Evolutionary conservation across 2,888 invertebrate genomes (phyloP), one percentile per base, ranked within the genome.

Genomic region (Scrobipalpa costella): DNA sequence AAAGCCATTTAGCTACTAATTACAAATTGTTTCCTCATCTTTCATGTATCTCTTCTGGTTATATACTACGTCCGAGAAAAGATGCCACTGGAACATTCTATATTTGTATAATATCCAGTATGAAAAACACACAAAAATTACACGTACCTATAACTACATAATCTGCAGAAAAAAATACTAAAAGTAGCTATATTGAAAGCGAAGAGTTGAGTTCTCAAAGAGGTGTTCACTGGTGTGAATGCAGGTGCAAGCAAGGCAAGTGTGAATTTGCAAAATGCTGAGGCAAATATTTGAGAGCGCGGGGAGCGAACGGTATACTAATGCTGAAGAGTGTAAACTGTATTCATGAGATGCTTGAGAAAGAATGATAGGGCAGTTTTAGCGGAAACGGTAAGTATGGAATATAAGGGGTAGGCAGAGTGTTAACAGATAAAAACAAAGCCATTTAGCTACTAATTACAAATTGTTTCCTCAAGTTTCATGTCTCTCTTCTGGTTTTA

Each of bases 211-310:
- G 9, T 6, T 21, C 13, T 52, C 21, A 52, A 52, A 52, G 11
- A 27, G 50, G 50, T 52, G 50, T 52, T 21, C 21, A 21, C 8
- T 21, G 13, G 50, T 21, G 50, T 52, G 50, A 52, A 52, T 11
- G 50, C 50, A 52, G 50, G 50, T 52, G 50, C 50, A 52, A 52
- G 50, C 50, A 19, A 50, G 9, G 50, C 50, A 19, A 21, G 19
- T 50, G 11, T 50, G 50, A 50, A 50, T 50, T 21, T 52, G 50
- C 50, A 52, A 13, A 52, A 52, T 52, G 50, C 21, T 21, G 49
- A 52, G 50, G 13, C 21, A 52, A 52, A 52, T 52, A 52, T 52
- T 52, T 21, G 50, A 27, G 50, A 27, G 50, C 2, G 50, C 50
- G 27, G 13, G 11, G 21, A 52, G 50, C 50, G 50, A 52, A 52